Evolutionary conservation across 2,113 vertebrate species (phyloP).

Genomic region (Fukomys damarensis): DNA sequence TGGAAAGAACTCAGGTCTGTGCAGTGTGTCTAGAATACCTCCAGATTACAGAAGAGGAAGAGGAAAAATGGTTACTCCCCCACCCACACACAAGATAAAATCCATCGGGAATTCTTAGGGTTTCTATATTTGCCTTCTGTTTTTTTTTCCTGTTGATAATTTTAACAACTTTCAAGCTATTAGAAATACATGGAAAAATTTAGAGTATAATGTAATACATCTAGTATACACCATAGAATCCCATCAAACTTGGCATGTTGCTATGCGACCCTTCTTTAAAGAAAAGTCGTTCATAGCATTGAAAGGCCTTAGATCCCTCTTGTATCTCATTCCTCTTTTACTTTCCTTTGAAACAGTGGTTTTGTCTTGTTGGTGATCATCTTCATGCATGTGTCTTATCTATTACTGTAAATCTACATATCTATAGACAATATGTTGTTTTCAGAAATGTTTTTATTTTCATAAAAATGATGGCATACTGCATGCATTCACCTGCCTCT

Average conservation of each 20-base stretch:
- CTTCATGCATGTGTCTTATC: background rate
- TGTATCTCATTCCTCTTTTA: background rate
- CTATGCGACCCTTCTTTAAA: background rate
- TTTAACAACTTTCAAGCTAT: background rate
- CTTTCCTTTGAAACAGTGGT: background rate
- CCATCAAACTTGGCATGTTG: background rate
- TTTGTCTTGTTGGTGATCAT: background rate
- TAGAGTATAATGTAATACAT: background rate
- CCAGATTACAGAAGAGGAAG: background rate
- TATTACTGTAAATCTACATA: background rate
- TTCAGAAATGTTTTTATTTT: background rate
- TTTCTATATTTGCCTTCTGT: background rate
- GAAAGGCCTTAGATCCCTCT: background rate
- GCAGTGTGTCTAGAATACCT: background rate
- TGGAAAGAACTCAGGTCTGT: background rate
- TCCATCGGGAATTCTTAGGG: background rate
- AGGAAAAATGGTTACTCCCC: background rate
- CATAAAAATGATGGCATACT: background rate
- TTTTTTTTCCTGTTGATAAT: too few species aligned
- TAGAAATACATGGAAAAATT: background rate
- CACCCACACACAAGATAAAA: background rate
- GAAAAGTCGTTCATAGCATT: background rate
- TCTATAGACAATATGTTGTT: background rate
- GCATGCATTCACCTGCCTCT: background rate
- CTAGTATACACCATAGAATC: background rate